Conservation (phyloP, 92 coral and sea anemone species). For the Metridium senile region DNA sequence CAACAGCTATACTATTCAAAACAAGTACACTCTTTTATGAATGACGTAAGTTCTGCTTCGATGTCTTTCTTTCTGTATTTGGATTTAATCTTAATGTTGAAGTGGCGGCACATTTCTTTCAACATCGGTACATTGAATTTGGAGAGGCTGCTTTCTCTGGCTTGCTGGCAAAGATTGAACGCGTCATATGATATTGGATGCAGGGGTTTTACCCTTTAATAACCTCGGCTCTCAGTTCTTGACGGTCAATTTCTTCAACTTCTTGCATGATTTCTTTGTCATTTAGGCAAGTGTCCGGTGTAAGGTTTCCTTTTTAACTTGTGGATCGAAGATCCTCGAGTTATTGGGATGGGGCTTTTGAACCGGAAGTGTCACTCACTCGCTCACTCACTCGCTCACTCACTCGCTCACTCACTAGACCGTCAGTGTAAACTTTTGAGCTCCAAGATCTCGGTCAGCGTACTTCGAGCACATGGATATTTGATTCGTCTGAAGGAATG, state of each 20-base stretch:
- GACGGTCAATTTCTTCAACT: conserved; percentile 30
- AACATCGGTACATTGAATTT: conserved; percentile 57
- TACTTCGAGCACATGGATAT: too few species aligned
- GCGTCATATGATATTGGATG: conserved; percentile 58
- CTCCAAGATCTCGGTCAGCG: too few species aligned
- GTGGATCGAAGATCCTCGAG: too few species aligned
- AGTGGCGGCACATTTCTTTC: conserved; percentile 42
- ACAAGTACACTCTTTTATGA: conserved; percentile 45
- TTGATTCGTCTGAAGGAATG: too few species aligned
- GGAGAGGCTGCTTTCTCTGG: conserved; percentile 31
- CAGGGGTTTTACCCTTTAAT: conserved; percentile 46
- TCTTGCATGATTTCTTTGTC: conserved; percentile 35
- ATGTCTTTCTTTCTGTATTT: conserved; percentile 60
- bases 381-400: too few species aligned
- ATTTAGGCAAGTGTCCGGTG: not conserved
- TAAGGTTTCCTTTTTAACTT: too few species aligned
- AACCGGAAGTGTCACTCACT: too few species aligned
- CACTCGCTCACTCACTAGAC: too few species aligned
- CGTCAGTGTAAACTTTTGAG: too few species aligned
- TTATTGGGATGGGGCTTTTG: too few species aligned
- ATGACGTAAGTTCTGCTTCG: conserved; percentile 41
- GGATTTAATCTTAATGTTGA: conserved; percentile 58
- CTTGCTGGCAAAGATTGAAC: conserved; percentile 49
- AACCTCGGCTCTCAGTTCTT: conserved; percentile 31
- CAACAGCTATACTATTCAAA: not conserved